Conservation (phyloP, 2,888 invertebrate species). For the Eupelmus urozonus region DNA sequence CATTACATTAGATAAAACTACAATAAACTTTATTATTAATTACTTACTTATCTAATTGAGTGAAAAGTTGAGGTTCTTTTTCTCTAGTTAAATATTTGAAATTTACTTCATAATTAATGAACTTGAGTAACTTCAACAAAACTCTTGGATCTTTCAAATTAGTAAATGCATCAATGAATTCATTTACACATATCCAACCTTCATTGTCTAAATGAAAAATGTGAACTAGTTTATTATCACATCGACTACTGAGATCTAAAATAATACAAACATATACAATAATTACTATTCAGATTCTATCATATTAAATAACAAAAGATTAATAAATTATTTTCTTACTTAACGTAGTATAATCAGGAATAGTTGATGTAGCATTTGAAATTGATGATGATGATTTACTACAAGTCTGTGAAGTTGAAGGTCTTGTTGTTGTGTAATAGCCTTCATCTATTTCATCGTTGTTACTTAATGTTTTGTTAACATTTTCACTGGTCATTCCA, state of each 20-base stretch:
- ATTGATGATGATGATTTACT: slow-evolving; percentile 18
- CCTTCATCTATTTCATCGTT: slow-evolving; percentile 15
- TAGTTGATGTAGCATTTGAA: background rate
- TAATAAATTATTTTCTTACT: slow-evolving; percentile 32
- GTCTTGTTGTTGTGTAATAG: background rate
- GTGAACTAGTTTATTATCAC: slow-evolving; percentile 49
- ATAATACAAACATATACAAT: slow-evolving; percentile 20
- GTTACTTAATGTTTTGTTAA: background rate
- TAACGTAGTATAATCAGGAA: slow-evolving; percentile 1
- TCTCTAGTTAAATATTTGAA: slow-evolving; percentile 61
- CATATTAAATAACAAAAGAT: no score
- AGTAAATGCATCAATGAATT: slow-evolving; percentile 67
- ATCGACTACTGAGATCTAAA: slow-evolving; percentile 62
- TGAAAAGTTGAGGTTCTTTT: slow-evolving; percentile 61
- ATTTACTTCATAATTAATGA: slow-evolving; percentile 43
- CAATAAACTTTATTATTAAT: slow-evolving; percentile 14
- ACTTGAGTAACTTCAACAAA: slow-evolving; percentile 59
- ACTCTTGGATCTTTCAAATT: slow-evolving; percentile 50
- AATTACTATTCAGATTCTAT: background rate
- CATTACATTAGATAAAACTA: no score
- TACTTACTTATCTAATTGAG: slow-evolving; percentile 63
- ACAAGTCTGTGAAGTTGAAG: slow-evolving; percentile 3
- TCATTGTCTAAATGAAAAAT: slow-evolving; percentile 64
- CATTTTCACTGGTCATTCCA: background rate
- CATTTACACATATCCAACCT: slow-evolving; percentile 67